Conservation (phyloP, 2,113 vertebrate species). For the Rhagologus leucostigma region DNA sequence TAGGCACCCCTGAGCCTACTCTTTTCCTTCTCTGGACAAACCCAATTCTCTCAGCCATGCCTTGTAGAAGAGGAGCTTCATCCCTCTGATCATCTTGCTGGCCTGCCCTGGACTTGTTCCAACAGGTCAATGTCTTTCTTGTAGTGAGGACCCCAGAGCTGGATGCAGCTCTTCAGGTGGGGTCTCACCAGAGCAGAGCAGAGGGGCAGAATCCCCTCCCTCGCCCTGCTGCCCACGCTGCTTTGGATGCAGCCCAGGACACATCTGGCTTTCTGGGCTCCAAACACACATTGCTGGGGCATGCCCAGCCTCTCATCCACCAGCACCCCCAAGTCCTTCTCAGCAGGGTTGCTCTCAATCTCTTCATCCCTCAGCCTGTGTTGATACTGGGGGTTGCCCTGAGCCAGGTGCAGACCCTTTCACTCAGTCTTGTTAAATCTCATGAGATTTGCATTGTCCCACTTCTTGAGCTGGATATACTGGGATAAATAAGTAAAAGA, state of each 20-base stretch:
- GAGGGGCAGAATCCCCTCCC: neutral
- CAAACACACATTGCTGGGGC: neutral
- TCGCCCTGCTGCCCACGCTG: accelerated
- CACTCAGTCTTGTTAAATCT: neutral
- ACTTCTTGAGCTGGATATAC: neutral
- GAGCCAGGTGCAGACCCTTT: neutral
- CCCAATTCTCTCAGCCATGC: neutral
- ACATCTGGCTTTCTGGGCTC: accelerated
- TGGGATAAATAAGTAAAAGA: neutral
- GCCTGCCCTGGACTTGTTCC: accelerated
- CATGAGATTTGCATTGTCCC: neutral
- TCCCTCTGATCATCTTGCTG: too few relatives aligned
- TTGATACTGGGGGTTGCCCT: too few relatives aligned
- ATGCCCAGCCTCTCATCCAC: too few relatives aligned
- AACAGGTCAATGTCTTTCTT: accelerated
- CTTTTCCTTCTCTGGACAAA: neutral
- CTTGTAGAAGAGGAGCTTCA: accelerated
- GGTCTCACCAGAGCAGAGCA: neutral
- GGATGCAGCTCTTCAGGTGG: accelerated
- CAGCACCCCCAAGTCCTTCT: neutral
- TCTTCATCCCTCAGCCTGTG: neutral
- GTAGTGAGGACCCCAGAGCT: neutral
- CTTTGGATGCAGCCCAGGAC: neutral
- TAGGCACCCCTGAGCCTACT: too few relatives aligned
- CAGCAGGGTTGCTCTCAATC: accelerated